Evolutionary conservation across 2,888 invertebrate genomes (phyloP).

Genomic region (Rhagium mordax): DNA sequence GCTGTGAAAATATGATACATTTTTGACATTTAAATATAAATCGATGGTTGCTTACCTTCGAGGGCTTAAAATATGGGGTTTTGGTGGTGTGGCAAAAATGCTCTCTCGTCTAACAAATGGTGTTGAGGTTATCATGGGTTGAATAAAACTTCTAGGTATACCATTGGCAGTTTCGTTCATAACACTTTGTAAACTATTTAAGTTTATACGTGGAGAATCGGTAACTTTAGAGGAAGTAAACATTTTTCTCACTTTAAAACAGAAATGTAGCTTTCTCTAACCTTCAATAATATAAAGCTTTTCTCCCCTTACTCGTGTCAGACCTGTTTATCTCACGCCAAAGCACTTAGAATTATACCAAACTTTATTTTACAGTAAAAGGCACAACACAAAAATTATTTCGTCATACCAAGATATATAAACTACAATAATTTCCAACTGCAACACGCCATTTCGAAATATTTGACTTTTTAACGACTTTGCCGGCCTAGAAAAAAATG

Average conservation of each 20-base stretch:
- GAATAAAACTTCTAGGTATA: slow-evolving; percentile 34
- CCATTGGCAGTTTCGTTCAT: slow-evolving; percentile 46
- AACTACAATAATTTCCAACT: slow-evolving; percentile 36
- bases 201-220: slow-evolving; percentile 38
- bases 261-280: slow-evolving; percentile 23
- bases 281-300: slow-evolving; percentile 17
- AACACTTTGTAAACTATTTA: slow-evolving; percentile 33
- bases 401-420: background rate
- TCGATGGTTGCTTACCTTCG: slow-evolving; percentile 53
- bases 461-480: slow-evolving; percentile 34
- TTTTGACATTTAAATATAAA: too few relatives aligned
- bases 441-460: slow-evolving; percentile 51
- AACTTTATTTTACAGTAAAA: slow-evolving; percentile 7
- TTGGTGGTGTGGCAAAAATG: slow-evolving; percentile 51
- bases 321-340: background rate
- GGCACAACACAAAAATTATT: slow-evolving; percentile 7
- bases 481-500: background rate
- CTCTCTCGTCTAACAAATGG: slow-evolving; percentile 50
- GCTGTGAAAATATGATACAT: too few relatives aligned
- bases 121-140: slow-evolving; percentile 57
- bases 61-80: slow-evolving; percentile 49
- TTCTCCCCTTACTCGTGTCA: background rate
- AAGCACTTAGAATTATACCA: background rate
- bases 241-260: slow-evolving; percentile 39
- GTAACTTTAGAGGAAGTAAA: slow-evolving; percentile 43